Base-by-base conservation (phyloP, 2,113 vertebrate genomes). In the Malaclemys terrapin region DNA sequence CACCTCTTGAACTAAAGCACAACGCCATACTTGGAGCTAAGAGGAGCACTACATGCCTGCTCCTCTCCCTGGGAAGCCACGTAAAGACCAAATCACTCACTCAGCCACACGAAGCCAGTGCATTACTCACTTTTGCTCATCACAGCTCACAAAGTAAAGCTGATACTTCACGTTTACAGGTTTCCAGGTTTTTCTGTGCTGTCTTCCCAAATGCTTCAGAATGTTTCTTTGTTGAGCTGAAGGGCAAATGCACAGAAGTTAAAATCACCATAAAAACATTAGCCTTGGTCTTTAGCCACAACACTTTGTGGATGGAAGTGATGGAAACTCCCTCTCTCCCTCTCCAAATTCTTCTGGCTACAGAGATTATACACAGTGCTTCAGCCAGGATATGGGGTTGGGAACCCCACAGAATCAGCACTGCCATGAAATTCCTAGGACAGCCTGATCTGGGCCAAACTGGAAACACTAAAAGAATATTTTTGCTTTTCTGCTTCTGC, bases 41-140 rank as follows among this genome's bases (percentile, higher is more conserved):
- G 16, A n/a, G 11, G 9, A 84, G 35, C 75, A 27, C 27, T 29
- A 1, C 0, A 4, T 42, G 59, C 29, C 24, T n/a, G 62, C 6
- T 17, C 8, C 38, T 45, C 53, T 84, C 49, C 0, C 20, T 0
- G 1, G 89, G n/a, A 13, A 4, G 6, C 86, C 8, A 54, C 8
- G 2, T 8, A 9, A 0, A 38, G 84, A 29, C 56, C 87, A 45
- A 38, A 22, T 50, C 29, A 19, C 11, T 78, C 53, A 2, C 76
- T 76, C 57, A 11, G 0, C 56, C 0, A 0, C 56, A 3, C 3
- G 5, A 42, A 80, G 47, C 17, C 57, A 16, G 24, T 0, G 0
- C 2, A 0, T 2, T 1, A 1, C 10, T 35, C 17, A 0, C 11
- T 16, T 6, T 12, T 13, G 1, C 27, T 54, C 65, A 29, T 72